Conservation (phyloP, 1,140 invertebrate species). For the Saccostrea echinata region DNA sequence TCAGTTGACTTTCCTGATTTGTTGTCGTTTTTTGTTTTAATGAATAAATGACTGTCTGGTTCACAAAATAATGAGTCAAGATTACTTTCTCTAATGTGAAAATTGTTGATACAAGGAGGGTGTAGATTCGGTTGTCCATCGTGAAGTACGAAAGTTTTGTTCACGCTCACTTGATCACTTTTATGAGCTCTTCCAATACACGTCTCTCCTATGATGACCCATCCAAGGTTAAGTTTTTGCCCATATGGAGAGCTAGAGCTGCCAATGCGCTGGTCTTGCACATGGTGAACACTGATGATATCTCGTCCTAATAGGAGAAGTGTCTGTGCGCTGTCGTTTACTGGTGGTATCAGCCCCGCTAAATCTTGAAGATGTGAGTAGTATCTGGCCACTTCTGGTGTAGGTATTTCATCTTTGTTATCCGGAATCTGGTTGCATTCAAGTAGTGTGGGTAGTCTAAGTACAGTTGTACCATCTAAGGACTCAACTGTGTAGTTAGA, state of each 20-base stretch:
- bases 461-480: not conserved
- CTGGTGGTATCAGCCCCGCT: not conserved
- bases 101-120: conserved; percentile 37
- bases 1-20: conserved; percentile 38
- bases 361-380: conserved; percentile 10
- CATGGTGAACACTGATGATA: conserved; percentile 27
- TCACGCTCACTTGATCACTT: no score
- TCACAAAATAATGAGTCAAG: not conserved
- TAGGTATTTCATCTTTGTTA: conserved; percentile 23
- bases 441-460: not conserved
- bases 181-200: no score
- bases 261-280: conserved; percentile 34
- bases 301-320: conserved; percentile 31
- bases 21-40: conserved; percentile 15
- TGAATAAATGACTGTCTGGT: not conserved
- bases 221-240: conserved; percentile 14
- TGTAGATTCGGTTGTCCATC: conserved; percentile 18
- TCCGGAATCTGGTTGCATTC: conserved; percentile 43
- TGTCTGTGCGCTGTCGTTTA: not conserved
- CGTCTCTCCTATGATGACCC: conserved; percentile 2
- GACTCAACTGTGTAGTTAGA: not conserved
- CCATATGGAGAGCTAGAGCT: not conserved
- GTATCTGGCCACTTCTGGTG: not conserved
- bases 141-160: conserved; percentile 19
- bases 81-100: conserved; percentile 51